Percentiles rank a stretch among this genome's conserved stretches.
These are phyloP conservation scores for Drosophila busckii DNA, from an alignment of 1,140 invertebrate species.

Conservation along the genomic window DNA sequence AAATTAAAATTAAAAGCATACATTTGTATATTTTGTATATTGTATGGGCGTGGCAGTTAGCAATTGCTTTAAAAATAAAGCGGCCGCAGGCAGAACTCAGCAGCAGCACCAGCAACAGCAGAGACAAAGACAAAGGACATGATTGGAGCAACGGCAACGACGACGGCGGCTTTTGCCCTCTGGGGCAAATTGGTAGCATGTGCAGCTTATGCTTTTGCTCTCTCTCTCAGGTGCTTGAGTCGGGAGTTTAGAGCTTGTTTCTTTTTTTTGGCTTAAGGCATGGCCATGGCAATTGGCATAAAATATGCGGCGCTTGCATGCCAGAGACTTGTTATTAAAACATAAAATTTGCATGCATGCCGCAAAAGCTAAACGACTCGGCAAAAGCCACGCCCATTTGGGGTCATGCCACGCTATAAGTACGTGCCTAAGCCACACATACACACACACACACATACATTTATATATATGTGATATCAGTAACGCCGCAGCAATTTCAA, in stretches of 20 bases:
- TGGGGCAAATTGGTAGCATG: too few species aligned
- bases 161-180: neutral
- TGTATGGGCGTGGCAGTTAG: too few species aligned
- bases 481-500: constrained; percentile 43
- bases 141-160: constrained; percentile 1
- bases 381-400: constrained; percentile 20
- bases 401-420: constrained; percentile 32
- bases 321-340: constrained; percentile 73
- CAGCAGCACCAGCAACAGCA: neutral
- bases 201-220: too few species aligned
- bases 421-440: constrained; percentile 27
- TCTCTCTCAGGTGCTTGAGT: neutral
- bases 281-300: constrained; percentile 54
- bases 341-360: constrained; percentile 74
- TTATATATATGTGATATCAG: constrained; percentile 2
- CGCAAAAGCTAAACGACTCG: constrained; percentile 40
- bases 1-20: neutral
- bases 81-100: constrained; percentile 1
- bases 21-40: too few species aligned
- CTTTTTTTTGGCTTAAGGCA: constrained; percentile 8
- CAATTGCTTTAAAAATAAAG: constrained; percentile 43
- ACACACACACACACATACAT: neutral
- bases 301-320: constrained; percentile 72
- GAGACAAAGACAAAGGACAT: constrained; percentile 21
- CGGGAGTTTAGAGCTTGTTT: neutral